Evolutionary conservation across 2,888 invertebrate genomes (phyloP).

Genomic region (Nysson spinosus): DNA sequence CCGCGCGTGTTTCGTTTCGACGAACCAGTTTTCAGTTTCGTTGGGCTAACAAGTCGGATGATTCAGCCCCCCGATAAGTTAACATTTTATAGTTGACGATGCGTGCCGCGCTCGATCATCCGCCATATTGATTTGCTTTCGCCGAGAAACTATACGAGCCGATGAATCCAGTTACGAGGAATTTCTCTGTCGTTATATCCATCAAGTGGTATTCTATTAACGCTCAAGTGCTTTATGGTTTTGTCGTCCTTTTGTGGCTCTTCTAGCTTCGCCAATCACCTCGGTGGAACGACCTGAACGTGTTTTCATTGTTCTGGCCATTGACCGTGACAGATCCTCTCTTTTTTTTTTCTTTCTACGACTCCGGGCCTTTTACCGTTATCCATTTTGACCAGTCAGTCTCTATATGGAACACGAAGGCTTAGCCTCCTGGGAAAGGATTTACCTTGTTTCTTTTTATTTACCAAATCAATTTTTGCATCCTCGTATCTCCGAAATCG

Average conservation of each 20-base stretch:
- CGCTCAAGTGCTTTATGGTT: not conserved
- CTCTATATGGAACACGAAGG: constrained; percentile 8
- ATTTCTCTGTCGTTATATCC: constrained; percentile 14
- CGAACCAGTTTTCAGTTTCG: constrained; percentile 45
- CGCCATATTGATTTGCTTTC: not conserved
- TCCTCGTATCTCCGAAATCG: not conserved
- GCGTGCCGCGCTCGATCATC: not conserved
- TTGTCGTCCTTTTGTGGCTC: not conserved
- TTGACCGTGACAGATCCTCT: constrained; percentile 41
- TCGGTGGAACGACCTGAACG: constrained; percentile 24
- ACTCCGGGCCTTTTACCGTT: constrained; percentile 29
- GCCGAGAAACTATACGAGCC: not conserved
- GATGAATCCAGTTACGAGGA: not conserved
- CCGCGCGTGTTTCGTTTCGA: constrained; percentile 8
- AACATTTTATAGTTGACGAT: not conserved
- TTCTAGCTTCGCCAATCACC: constrained; percentile 13
- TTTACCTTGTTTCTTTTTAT: constrained; percentile 6
- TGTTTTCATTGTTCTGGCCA: constrained; percentile 40
- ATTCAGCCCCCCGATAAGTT: constrained; percentile 1
- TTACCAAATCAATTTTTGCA: not conserved
- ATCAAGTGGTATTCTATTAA: constrained; percentile 12
- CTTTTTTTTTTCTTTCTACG: constrained; percentile 3
- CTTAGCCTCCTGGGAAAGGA: constrained; percentile 9
- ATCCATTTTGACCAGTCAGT: constrained; percentile 15
- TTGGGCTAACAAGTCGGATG: constrained; percentile 18